phyloP scores from a whole-genome alignment of 2,888 invertebrate species.

The Lepidocyrtinus sp. region DNA sequence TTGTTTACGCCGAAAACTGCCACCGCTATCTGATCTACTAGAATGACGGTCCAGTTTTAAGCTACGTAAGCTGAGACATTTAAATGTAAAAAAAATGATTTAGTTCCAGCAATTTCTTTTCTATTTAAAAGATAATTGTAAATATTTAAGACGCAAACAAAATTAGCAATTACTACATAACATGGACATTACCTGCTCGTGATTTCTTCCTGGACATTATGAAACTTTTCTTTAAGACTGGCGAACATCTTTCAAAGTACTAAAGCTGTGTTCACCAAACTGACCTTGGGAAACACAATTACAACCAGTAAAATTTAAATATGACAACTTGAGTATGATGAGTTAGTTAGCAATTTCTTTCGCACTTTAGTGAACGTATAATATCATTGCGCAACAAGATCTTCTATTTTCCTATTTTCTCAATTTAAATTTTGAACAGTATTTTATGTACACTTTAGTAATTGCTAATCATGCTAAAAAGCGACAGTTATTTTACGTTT shows the following conservation, averaged over 20 bases:
- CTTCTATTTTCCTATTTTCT: too few relatives aligned
- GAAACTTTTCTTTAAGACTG: slow-evolving; percentile 74
- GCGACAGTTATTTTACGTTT: too few relatives aligned
- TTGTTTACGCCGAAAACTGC: slow-evolving; percentile 36
- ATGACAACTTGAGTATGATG: too few relatives aligned
- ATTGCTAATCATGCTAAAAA: too few relatives aligned
- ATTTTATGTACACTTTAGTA: too few relatives aligned
- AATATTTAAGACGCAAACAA: neutral
- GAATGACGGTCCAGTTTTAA: slow-evolving; percentile 67
- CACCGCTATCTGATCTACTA: slow-evolving; percentile 28
- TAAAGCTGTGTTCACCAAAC: neutral
- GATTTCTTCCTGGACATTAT: slow-evolving; percentile 74
- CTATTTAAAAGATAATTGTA: neutral
- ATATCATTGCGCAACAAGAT: too few relatives aligned
- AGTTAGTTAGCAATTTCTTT: too few relatives aligned
- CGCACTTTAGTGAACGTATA: too few relatives aligned
- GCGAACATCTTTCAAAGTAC: slow-evolving; percentile 73
- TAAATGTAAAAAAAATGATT: neutral
- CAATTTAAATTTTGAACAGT: too few relatives aligned
- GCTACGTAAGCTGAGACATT: slow-evolving; percentile 59
- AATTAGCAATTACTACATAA: neutral
- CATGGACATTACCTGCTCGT: slow-evolving; percentile 71
- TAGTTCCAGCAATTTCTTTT: neutral
- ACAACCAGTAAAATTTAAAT: too few relatives aligned
- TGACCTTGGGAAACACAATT: too few relatives aligned